Evolutionary conservation across 1,140 invertebrate species (phyloP).

Genomic region (Diabrotica undecimpunctata): DNA sequence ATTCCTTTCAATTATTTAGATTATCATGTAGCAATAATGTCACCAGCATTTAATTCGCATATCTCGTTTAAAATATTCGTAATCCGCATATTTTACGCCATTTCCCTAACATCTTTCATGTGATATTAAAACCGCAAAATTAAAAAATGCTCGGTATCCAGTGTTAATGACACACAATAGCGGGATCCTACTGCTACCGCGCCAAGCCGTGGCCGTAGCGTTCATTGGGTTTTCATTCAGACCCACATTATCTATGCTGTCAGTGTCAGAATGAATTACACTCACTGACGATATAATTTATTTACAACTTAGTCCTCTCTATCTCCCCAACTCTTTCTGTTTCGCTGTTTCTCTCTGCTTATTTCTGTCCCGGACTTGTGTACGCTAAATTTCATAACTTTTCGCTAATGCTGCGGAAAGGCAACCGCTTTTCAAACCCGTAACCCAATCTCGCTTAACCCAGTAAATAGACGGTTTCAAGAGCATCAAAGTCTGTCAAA

Average conservation of each 20-base stretch:
- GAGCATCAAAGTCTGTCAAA: too few relatives aligned
- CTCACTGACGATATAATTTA: constrained; percentile 32
- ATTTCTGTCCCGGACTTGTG: constrained; percentile 1
- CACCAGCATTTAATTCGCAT: too few relatives aligned
- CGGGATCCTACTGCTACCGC: neutral
- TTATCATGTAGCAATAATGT: too few relatives aligned
- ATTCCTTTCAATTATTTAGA: too few relatives aligned
- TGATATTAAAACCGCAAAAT: neutral
- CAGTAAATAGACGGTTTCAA: too few relatives aligned
- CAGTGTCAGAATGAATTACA: constrained; percentile 31
- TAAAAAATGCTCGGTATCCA: constrained; percentile 9
- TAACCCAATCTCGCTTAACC: constrained; percentile 21
- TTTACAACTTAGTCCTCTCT: constrained; percentile 31
- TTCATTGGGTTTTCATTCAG: constrained; percentile 12
- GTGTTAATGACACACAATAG: constrained; percentile 12
- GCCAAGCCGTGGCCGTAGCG: constrained; percentile 6
- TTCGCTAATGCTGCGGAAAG: constrained; percentile 22
- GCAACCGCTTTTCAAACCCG: constrained; percentile 20
- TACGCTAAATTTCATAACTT: constrained; percentile 26
- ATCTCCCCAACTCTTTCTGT: neutral
- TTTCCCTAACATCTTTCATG: too few relatives aligned
- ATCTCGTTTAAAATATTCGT: too few relatives aligned
- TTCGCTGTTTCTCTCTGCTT: neutral
- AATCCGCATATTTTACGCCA: too few relatives aligned
- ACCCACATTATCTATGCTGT: constrained; percentile 25